These are phyloP conservation scores for Lepus americanus DNA, from an alignment of 2,113 vertebrate genomes.

Conservation along the genomic window DNA sequence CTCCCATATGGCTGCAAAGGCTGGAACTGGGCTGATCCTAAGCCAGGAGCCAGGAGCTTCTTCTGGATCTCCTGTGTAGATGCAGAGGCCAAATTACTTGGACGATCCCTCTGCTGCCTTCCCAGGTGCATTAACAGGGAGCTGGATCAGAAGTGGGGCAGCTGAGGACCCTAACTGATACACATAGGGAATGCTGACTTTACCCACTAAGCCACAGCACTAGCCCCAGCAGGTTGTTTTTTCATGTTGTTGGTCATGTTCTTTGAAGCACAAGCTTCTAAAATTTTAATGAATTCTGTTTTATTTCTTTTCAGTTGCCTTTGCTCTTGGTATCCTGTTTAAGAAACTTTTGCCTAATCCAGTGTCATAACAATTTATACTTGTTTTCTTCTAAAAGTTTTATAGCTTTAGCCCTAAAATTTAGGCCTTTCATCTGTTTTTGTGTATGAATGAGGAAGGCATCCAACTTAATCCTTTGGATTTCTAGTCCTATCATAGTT, in stretches of 20 bases:
- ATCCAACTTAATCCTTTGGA: neutral
- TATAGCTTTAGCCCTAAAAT: neutral
- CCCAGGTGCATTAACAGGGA: too few species aligned
- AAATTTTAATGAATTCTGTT: neutral
- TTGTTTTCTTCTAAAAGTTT: constrained; percentile 20
- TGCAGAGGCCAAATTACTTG: too few species aligned
- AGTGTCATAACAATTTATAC: neutral
- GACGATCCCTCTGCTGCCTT: too few species aligned
- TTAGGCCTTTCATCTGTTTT: neutral
- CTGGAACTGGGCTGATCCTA: too few species aligned
- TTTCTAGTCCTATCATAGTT: neutral
- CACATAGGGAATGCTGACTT: too few species aligned
- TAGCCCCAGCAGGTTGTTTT: neutral
- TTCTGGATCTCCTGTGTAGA: too few species aligned
- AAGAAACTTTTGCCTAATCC: neutral
- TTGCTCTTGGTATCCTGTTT: neutral
- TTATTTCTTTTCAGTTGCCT: neutral
- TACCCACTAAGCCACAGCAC: too few species aligned
- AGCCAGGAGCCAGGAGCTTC: too few species aligned
- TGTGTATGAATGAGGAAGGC: neutral
- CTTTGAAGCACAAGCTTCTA: neutral
- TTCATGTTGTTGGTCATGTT: neutral
- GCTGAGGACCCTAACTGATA: too few species aligned
- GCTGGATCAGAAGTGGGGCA: too few species aligned
- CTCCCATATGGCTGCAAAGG: too few species aligned